phyloP scores from a whole-genome alignment of 2,113 vertebrate genomes.

The human region DNA sequence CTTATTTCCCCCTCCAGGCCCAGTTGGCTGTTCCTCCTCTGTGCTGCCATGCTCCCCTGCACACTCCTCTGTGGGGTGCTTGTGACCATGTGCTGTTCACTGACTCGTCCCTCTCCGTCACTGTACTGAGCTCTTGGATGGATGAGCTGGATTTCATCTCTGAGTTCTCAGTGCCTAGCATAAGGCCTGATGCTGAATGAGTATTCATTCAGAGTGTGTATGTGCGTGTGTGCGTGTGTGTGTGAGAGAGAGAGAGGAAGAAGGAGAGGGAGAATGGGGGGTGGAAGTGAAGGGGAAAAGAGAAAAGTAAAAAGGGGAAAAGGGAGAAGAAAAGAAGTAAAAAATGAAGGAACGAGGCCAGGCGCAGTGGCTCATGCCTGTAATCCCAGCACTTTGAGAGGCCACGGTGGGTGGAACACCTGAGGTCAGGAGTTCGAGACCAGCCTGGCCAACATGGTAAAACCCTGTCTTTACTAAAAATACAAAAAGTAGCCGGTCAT shows the following conservation, averaged over 20 bases:
- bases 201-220: neutral
- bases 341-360: too few relatives aligned
- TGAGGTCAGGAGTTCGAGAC: too few relatives aligned
- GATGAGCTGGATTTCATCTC: neutral
- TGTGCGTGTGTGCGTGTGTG: neutral
- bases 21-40: neutral
- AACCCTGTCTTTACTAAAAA: too few relatives aligned
- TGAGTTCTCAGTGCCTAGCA: neutral
- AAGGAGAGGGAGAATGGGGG: neutral
- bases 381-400: too few relatives aligned
- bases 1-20: neutral
- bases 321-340: too few relatives aligned
- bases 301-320: neutral
- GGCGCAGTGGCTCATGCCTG: too few relatives aligned
- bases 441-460: too few relatives aligned
- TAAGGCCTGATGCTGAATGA: neutral
- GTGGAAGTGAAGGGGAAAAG: neutral
- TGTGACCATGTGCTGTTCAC: neutral
- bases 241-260: neutral
- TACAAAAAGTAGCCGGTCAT: too few relatives aligned
- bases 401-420: too few relatives aligned
- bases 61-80: too few relatives aligned
- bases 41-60: fast-evolving
- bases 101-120: neutral
- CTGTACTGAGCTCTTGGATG: neutral